These are phyloP conservation scores for Acestrorhynchus altus DNA, from an alignment of 2,797 vertebrate species.

Conservation along the genomic window DNA sequence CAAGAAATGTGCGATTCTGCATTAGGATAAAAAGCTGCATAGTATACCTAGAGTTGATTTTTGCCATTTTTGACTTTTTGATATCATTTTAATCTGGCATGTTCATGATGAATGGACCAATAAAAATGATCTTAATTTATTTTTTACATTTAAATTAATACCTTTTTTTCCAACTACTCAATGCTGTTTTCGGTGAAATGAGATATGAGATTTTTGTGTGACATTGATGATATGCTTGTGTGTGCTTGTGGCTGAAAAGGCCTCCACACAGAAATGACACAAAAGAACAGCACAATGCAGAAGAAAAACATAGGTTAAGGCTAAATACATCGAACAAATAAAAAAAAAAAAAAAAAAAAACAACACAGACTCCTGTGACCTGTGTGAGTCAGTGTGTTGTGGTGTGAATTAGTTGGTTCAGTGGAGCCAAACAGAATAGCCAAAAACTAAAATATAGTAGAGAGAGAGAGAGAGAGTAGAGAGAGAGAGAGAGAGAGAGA, in stretches of 20 bases:
- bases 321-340: constrained; percentile 25
- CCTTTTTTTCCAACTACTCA: too few species aligned
- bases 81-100: too few species aligned
- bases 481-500: not conserved
- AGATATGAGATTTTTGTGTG: not conserved
- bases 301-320: constrained; percentile 28
- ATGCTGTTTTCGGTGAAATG: too few species aligned
- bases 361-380: constrained; percentile 8
- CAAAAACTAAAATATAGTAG: constrained; percentile 20
- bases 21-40: too few species aligned
- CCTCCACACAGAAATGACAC: not conserved
- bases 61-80: too few species aligned
- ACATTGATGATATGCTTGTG: not conserved
- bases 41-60: too few species aligned
- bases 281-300: not conserved
- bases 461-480: not conserved
- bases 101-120: too few species aligned
- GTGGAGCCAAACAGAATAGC: constrained; percentile 43
- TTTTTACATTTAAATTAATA: too few species aligned
- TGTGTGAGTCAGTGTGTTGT: constrained; percentile 39
- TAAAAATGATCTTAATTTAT: too few species aligned
- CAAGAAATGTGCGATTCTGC: too few species aligned
- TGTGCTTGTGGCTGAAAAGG: not conserved
- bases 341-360: constrained; percentile 25
- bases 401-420: constrained; percentile 50